A percentile compares a stretch with the other conserved stretches of the same genome.
Evolutionary conservation across 1,140 invertebrate species (phyloP).

Genomic region (Eumeta japonica): DNA sequence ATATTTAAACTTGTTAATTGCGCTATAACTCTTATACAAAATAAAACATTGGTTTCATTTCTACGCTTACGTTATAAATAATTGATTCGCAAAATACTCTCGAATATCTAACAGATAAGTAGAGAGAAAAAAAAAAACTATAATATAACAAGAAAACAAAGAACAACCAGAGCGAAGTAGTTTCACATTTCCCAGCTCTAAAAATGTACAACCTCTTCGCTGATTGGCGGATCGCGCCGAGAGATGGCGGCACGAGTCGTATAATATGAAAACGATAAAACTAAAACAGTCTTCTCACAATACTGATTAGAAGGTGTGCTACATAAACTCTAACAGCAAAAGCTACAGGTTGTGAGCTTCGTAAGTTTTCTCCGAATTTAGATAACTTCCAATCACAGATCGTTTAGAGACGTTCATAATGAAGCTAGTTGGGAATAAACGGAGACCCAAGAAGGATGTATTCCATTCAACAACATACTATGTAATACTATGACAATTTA

Average conservation of each 20-base stretch:
- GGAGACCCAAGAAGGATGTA: too few relatives aligned
- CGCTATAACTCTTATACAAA: slow-evolving; percentile 49
- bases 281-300: not conserved
- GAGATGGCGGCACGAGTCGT: too few relatives aligned
- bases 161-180: slow-evolving; percentile 14
- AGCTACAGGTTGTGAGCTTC: not conserved
- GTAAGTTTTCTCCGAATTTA: not conserved
- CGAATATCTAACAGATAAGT: not conserved
- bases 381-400: not conserved
- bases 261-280: not conserved
- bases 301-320: not conserved
- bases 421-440: not conserved
- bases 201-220: slow-evolving; percentile 48
- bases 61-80: slow-evolving; percentile 2
- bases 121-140: not conserved
- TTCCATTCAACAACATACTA: slow-evolving; percentile 30
- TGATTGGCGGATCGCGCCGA: too few relatives aligned
- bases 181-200: slow-evolving; percentile 51
- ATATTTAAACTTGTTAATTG: slow-evolving; percentile 49
- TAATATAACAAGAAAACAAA: not conserved
- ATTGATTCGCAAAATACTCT: not conserved
- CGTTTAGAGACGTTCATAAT: not conserved
- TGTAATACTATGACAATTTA: slow-evolving; percentile 26
- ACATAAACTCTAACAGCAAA: not conserved
- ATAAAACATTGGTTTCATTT: slow-evolving; percentile 8